Evolutionary conservation across 2,888 invertebrate genomes (phyloP).

Genomic region (Dryococelus australis): DNA sequence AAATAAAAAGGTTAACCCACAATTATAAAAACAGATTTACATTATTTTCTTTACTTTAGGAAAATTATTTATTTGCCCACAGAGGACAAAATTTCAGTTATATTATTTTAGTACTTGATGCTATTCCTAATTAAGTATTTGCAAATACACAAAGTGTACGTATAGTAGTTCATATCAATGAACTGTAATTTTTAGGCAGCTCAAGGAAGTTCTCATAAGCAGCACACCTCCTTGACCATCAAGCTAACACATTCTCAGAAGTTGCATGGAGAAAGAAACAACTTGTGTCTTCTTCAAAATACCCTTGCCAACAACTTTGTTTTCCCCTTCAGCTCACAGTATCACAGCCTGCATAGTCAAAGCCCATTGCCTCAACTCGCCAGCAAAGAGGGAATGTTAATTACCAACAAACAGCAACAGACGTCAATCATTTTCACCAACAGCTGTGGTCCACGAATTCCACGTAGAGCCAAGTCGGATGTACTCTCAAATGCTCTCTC

Average conservation of each 20-base stretch:
- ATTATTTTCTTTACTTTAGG: no score
- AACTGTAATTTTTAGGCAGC: neutral
- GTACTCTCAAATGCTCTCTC: neutral
- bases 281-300: neutral
- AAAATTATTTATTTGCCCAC: no score
- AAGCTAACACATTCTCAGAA: neutral
- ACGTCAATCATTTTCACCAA: neutral
- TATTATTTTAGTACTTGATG: neutral
- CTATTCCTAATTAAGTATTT: neutral
- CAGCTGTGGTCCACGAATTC: neutral
- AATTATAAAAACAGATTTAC: no score
- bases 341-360: neutral
- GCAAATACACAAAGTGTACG: neutral
- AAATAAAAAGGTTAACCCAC: neutral
- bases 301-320: neutral
- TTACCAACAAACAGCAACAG: neutral
- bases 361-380: neutral
- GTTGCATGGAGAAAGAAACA: neutral
- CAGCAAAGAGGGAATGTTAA: neutral
- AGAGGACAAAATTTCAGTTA: no score
- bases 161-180: neutral
- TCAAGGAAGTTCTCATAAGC: neutral
- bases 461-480: neutral
- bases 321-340: neutral
- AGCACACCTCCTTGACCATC: neutral